A percentile compares a stretch with the other conserved stretches of the same genome.
These are phyloP conservation scores for Strongylocentrotus purpuratus DNA, from an alignment of 35 echinoderm and acorn worm genomes.

Conservation along the genomic window DNA sequence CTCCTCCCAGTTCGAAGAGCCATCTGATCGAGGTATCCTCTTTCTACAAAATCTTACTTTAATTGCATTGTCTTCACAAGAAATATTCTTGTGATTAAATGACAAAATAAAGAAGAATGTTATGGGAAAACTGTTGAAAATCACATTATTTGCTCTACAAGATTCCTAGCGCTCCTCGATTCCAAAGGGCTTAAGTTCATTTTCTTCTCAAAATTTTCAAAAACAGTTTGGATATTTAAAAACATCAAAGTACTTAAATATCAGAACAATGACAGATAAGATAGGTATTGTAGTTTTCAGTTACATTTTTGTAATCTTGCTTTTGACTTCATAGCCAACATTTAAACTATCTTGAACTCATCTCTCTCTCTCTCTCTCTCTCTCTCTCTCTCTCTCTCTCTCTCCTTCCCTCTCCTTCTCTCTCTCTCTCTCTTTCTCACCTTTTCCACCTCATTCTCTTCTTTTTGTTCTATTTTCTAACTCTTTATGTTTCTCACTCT, in stretches of 20 bases:
- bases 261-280: neutral
- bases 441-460: no score
- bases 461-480: neutral
- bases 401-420: neutral
- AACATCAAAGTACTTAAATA: conserved; percentile 12
- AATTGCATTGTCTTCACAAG: neutral
- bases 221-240: neutral
- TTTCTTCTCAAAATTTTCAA: conserved; percentile 4
- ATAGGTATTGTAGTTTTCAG: neutral
- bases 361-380: neutral
- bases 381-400: neutral
- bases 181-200: neutral
- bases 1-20: neutral
- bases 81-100: conserved; percentile 5
- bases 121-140: conserved; percentile 2
- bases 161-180: neutral
- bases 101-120: neutral
- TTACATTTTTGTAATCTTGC: neutral
- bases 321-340: neutral
- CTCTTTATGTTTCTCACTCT: neutral
- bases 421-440: neutral
- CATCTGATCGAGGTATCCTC: neutral
- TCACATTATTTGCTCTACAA: neutral
- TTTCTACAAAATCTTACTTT: neutral
- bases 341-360: neutral